Evolutionary conservation across 2,888 invertebrate species (phyloP), one percentile per base, ranked within the genome.

Genomic region (Lasioglossum leucozonium): DNA sequence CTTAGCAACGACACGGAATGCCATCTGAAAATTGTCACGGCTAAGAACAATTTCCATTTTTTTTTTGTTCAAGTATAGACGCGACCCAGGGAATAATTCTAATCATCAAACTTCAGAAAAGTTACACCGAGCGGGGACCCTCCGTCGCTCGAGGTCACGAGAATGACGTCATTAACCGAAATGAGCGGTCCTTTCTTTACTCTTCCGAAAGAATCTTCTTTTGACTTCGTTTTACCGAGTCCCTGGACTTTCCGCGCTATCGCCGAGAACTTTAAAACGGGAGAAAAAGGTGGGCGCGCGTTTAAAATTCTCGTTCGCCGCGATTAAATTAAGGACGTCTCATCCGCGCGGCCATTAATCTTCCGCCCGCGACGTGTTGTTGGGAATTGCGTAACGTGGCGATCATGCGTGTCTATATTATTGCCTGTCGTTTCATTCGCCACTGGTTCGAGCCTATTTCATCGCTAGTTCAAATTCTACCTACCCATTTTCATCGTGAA

Each of bases 101-200:
- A 91, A 90, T 90, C 90, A 81, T 84, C 73, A 79, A 87, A 91
- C 86, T 87, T 80, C 81, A 87, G 90, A 92, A 92, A 92, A 92
- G 92, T 92, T 88, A 91, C 90, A 90, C 89, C 90, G 92, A 89
- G 87, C 86, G 89, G 3, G 3, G 92, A 91, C 88, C 87, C 85
- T 85, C 84, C 79, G 81, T 55, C 79, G 51, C 80, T 79, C 42
- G 67, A 75, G 85, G 83, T 84, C 80, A 79, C 80, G 87, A 81
- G 86, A 91, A 88, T 85, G 85, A 84, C 84, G 87, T 89, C 89
- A 91, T 92, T 91, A 91, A 87, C 86, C 82, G 84, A 90, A 92
- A 91, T 89, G 89, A 87, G 90, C 89, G 87, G 81, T 88, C 86
- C 86, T 86, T 80, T 87, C 82, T 78, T 79, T 76, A 79, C 83